Conservation (phyloP, 2,888 invertebrate species). For the Drosophila fulvimacula region DNA sequence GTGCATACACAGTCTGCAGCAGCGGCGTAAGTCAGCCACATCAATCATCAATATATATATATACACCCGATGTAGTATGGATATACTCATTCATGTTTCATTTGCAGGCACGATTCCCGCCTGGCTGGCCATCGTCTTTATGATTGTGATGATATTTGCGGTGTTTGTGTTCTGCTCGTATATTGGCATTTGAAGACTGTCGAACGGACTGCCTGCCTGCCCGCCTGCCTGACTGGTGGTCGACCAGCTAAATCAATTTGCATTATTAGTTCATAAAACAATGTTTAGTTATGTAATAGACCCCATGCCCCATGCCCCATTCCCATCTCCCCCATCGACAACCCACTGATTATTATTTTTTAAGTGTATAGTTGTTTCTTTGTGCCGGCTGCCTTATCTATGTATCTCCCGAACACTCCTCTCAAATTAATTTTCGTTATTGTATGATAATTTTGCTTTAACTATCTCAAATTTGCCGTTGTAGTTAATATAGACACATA, state of each 20-base stretch:
- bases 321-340: neutral
- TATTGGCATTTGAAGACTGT: constrained; percentile 88
- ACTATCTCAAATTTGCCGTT: constrained; percentile 33
- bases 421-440: constrained; percentile 38
- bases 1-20: constrained; percentile 93
- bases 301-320: neutral
- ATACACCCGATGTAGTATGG: too few species aligned
- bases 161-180: constrained; percentile 94
- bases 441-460: constrained; percentile 55
- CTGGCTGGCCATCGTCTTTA: constrained; percentile 91
- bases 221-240: neutral
- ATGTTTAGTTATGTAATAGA: constrained; percentile 48
- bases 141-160: constrained; percentile 90
- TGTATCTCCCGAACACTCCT: constrained; percentile 40
- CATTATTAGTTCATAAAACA: constrained; percentile 65
- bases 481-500: constrained; percentile 40
- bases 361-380: constrained; percentile 66
- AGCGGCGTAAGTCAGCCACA: constrained; percentile 87
- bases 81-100: neutral
- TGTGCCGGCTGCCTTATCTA: constrained; percentile 65
- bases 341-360: constrained; percentile 57
- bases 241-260: constrained; percentile 52
- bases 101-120: constrained; percentile 91
- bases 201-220: neutral
- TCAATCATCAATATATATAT: neutral